Evolutionary conservation across 2,113 vertebrate genomes (phyloP).

Genomic region (Rhinopomastus cyanomelas): DNA sequence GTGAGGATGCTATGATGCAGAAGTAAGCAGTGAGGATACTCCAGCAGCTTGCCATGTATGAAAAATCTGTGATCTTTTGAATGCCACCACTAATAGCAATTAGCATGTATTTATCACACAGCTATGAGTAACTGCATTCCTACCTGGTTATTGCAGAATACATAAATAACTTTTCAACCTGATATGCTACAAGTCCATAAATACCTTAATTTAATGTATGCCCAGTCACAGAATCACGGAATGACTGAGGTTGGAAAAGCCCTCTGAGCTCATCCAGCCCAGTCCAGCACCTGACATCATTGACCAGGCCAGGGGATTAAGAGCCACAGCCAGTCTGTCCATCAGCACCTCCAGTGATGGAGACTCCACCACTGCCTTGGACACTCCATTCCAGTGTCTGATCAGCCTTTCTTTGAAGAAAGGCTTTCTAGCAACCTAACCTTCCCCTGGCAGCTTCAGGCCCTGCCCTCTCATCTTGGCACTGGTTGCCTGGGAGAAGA

Average conservation of each 20-base stretch:
- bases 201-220: not conserved
- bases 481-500: no score
- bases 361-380: no score
- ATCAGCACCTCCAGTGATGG: no score
- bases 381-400: no score
- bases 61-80: conserved; percentile 7
- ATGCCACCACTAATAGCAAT: not conserved
- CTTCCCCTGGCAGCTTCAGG: no score
- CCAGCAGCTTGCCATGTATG: not conserved
- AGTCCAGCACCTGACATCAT: no score
- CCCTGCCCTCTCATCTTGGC: no score
- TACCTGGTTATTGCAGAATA: not conserved
- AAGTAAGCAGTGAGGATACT: conserved; percentile 20
- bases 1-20: not conserved
- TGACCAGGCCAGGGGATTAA: not conserved
- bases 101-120: conserved; percentile 16
- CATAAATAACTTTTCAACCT: not conserved
- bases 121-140: conserved; percentile 8
- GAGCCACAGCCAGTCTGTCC: not conserved
- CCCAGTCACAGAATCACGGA: not conserved
- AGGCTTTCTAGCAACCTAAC: no score
- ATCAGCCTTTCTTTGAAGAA: no score
- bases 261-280: no score
- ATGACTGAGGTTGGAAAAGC: no score
- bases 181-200: not conserved